phyloP scores from a whole-genome alignment of 2,797 vertebrate genomes.

The Eulemur albifrons region DNA sequence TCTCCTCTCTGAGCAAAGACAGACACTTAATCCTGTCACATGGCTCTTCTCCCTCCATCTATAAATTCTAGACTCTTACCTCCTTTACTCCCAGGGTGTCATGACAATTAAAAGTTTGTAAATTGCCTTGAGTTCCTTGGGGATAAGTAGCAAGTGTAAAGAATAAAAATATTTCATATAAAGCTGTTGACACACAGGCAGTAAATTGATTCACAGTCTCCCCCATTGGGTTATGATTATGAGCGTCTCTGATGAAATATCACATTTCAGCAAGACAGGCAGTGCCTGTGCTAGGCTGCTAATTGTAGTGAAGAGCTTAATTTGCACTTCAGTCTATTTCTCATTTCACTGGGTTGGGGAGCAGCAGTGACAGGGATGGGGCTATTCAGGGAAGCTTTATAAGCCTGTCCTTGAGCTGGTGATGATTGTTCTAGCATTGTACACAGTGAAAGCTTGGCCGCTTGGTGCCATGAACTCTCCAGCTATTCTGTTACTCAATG shows the following conservation, averaged over 20 bases:
- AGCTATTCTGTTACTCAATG: background rate
- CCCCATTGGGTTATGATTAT: constrained; percentile 42
- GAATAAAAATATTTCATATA: constrained; percentile 47
- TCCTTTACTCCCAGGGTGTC: constrained; percentile 30
- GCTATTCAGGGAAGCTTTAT: background rate
- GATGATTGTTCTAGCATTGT: background rate
- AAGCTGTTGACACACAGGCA: constrained; percentile 45
- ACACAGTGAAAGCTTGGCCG: background rate
- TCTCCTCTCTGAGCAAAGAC: background rate
- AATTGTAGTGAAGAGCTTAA: constrained; percentile 63
- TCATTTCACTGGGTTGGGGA: background rate
- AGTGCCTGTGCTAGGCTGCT: constrained; percentile 31
- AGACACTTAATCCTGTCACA: background rate
- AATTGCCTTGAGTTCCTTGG: constrained; percentile 59
- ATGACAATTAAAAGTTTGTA: constrained; percentile 65
- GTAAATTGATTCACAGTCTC: constrained; percentile 38
- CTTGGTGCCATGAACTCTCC: background rate
- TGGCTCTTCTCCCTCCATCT: background rate
- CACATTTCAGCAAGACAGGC: constrained; percentile 21
- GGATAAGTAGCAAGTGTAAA: constrained; percentile 27
- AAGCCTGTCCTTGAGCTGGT: background rate
- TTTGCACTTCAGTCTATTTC: constrained; percentile 39
- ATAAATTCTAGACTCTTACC: background rate
- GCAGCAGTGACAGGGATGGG: background rate
- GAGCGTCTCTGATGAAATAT: constrained; percentile 40